These are phyloP conservation scores for Vimba vimba DNA, from an alignment of 2,113 vertebrate genomes.

Conservation along the genomic window DNA sequence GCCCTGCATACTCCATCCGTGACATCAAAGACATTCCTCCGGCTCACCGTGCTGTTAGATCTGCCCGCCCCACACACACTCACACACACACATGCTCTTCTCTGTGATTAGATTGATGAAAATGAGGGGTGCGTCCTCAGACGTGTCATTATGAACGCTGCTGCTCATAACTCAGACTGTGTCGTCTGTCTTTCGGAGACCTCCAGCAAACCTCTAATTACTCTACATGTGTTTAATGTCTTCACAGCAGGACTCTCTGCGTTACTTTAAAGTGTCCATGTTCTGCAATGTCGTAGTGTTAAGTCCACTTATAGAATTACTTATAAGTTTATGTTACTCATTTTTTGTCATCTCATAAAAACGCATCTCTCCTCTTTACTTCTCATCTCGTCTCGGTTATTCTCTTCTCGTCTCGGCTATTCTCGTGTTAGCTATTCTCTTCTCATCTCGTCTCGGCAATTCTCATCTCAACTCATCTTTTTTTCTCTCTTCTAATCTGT, in stretches of 20 bases:
- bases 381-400: too few relatives aligned
- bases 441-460: too few relatives aligned
- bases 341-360: too few relatives aligned
- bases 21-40: constrained; percentile 43
- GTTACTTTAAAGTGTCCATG: not conserved
- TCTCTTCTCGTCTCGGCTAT: too few relatives aligned
- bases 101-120: constrained; percentile 44
- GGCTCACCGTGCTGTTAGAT: constrained; percentile 31
- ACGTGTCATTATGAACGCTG: constrained; percentile 29
- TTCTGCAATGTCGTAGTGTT: too few relatives aligned
- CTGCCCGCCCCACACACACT: constrained; percentile 13
- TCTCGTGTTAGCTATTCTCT: too few relatives aligned
- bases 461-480: too few relatives aligned
- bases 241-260: constrained; percentile 15
- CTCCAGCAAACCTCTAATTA: constrained; percentile 42
- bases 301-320: not conserved
- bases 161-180: constrained; percentile 6
- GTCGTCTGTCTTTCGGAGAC: constrained; percentile 23
- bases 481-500: too few relatives aligned
- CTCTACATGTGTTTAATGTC: constrained; percentile 30
- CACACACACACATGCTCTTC: constrained; percentile 31
- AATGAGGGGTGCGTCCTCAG: constrained; percentile 31
- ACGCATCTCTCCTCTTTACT: too few relatives aligned
- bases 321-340: not conserved
- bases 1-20: not conserved